Evolutionary conservation across 2,113 vertebrate genomes (phyloP).

Genomic region (Ellobius talpinus): DNA sequence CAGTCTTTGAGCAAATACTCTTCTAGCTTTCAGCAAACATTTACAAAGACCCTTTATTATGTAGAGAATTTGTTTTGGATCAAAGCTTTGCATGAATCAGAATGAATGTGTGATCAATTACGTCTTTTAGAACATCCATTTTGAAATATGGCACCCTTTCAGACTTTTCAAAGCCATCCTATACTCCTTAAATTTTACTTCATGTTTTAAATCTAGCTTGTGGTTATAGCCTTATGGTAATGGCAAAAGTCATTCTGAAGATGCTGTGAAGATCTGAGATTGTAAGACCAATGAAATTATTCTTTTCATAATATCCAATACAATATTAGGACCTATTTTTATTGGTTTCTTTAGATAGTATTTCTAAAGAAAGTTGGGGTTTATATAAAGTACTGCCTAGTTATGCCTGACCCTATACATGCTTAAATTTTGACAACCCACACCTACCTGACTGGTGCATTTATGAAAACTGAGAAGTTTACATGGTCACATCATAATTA

Average conservation of each 20-base stretch:
- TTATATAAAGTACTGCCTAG: neutral
- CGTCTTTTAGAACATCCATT: neutral
- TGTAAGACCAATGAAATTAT: neutral
- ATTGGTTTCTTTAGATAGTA: neutral
- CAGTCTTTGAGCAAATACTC: neutral
- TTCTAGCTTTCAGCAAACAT: neutral
- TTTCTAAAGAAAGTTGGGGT: neutral
- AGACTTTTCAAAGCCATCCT: neutral
- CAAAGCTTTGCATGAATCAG: conserved; percentile 9
- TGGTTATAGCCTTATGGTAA: neutral
- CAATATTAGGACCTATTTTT: neutral
- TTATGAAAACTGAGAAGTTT: too few species aligned
- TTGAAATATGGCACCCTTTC: neutral
- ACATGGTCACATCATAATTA: neutral
- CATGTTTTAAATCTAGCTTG: conserved; percentile 9
- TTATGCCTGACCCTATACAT: too few species aligned
- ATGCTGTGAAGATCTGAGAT: neutral
- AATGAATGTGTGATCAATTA: conserved; percentile 9
- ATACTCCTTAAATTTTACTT: neutral
- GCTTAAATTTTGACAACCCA: neutral
- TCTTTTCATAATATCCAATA: neutral
- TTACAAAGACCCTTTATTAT: neutral
- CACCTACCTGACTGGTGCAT: neutral
- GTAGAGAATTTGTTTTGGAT: neutral
- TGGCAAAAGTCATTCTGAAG: neutral